Percentiles rank a stretch among this genome's conserved stretches.
phyloP scores from a whole-genome alignment of 2,797 vertebrate genomes.

The Falco novaeseelandiae region DNA sequence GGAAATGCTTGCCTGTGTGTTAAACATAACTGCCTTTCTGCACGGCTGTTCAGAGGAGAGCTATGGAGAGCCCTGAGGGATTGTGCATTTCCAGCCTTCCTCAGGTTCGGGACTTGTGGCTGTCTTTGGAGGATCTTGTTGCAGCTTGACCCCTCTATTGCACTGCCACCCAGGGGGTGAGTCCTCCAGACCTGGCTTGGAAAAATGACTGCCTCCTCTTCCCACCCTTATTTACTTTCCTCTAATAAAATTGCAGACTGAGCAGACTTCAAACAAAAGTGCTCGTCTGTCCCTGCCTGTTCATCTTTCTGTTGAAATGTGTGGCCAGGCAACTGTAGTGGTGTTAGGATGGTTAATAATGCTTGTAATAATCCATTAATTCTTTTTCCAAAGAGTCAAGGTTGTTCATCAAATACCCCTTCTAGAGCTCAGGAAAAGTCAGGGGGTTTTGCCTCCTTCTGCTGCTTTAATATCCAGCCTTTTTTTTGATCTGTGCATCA shows the following conservation, averaged over 20 bases:
- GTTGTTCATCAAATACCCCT: background rate
- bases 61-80: background rate
- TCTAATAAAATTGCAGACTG: background rate
- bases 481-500: background rate
- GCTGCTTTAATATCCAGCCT: background rate
- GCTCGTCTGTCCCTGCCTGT: background rate
- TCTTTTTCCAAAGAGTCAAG: background rate
- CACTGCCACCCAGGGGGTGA: background rate
- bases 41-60: background rate
- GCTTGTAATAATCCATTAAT: background rate
- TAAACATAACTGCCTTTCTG: background rate
- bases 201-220: background rate
- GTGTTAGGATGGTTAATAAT: fast-evolving
- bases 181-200: background rate
- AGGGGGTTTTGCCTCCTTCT: background rate
- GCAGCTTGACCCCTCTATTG: background rate
- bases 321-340: background rate
- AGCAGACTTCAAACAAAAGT: background rate
- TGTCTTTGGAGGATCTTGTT: background rate
- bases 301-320: background rate
- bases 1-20: background rate
- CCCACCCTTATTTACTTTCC: background rate
- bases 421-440: background rate
- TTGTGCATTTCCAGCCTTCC: background rate
- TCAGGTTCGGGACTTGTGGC: background rate